Evolutionary conservation across 1,140 invertebrate genomes (phyloP), one percentile per base, ranked within the genome.

Genomic region (Lerema accius): DNA sequence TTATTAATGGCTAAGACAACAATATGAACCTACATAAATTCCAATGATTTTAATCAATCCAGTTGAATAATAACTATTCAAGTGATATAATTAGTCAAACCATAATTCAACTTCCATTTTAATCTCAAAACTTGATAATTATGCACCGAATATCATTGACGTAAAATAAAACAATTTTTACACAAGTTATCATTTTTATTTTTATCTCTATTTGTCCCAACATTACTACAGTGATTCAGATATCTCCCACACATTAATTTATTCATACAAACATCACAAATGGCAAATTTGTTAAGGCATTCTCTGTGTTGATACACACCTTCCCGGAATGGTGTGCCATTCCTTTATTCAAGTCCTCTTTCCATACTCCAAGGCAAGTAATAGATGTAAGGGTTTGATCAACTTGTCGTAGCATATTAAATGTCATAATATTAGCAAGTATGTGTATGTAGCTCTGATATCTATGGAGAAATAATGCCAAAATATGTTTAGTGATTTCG

Each of bases 141-240:
- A 63, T 43, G 39, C 48, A 66, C 69, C 61, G 66, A 74, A 74
- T 60, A 73, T 62, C 35, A 59, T 50, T 48, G 26, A 50, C 61
- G 63, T 51, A 32, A 69, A 80, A 84, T 82, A 80, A 87, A 86
- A 82, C 72, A 76, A 75, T 64, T 69, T 72, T 73, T 86, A 86
- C 77, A 89, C 78, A 86, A 89, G 76, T 83, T 80, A 74, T 80
- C 84, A 79, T 76, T 84, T 77, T 89, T 82, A 83, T 82, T 85
- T 74, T 80, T 80, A 79, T 75, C 48, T 80, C 78, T 85, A 85
- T 80, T 68, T 66, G 75, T 80, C 67, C 81, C 80, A 84, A 87
- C 84, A 86, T 84, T 81, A 86, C 82, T 86, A 89, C 81, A 82
- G 76, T 80, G 67, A 80, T 70, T 67, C 63, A 65, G 65, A 59